These are phyloP conservation scores for Polia nebulosa DNA, from an alignment of 2,888 invertebrate species.

Conservation along the genomic window DNA sequence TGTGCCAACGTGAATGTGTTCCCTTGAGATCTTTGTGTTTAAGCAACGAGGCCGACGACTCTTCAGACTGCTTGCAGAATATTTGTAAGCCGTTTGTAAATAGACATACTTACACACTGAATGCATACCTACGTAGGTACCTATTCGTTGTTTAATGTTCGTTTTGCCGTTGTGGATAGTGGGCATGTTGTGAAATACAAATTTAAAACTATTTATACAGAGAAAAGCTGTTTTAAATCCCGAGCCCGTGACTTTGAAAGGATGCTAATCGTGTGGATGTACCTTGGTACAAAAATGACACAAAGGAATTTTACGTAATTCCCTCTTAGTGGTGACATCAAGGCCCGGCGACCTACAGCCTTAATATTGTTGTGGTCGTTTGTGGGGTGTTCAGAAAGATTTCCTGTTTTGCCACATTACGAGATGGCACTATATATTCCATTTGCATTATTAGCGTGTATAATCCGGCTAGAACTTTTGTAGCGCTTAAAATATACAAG, in stretches of 20 bases:
- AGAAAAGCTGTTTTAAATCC: conserved; percentile 45
- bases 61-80: conserved; percentile 39
- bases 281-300: conserved; percentile 54
- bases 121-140: too few relatives aligned
- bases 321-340: conserved; percentile 57
- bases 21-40: conserved; percentile 44
- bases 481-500: background rate
- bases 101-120: conserved; percentile 19
- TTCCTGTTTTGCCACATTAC: conserved; percentile 52
- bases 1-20: conserved; percentile 39
- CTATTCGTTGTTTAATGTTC: conserved; percentile 28
- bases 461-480: conserved; percentile 18
- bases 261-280: conserved; percentile 52
- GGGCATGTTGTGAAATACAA: conserved; percentile 25
- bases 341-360: conserved; percentile 31
- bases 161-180: background rate
- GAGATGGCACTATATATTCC: conserved; percentile 41
- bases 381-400: conserved; percentile 38
- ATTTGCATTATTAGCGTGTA: conserved; percentile 56
- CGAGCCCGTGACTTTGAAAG: conserved; percentile 45
- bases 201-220: conserved; percentile 42
- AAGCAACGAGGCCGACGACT: conserved; percentile 38
- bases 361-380: conserved; percentile 58
- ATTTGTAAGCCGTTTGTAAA: conserved; percentile 47
- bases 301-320: conserved; percentile 63